Conservation (phyloP, 2,113 vertebrate genomes). For the Sorex fumeus region DNA sequence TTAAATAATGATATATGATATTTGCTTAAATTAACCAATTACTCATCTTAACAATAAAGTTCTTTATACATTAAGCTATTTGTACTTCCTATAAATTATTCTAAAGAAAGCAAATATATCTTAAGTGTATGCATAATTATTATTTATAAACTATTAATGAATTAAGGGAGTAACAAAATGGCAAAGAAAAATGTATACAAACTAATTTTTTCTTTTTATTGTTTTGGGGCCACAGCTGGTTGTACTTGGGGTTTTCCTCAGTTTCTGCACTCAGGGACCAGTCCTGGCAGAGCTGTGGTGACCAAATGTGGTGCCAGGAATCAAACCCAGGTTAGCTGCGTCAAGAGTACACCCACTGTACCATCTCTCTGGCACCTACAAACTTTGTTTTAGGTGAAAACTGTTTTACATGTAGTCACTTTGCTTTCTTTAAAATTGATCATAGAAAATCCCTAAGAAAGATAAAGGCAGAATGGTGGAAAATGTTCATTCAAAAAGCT, state of each 20-base stretch:
- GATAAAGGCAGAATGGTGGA: neutral
- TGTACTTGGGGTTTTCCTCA: too few relatives aligned
- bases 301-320: too few relatives aligned
- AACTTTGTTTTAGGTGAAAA: constrained; percentile 46
- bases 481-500: neutral
- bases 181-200: constrained; percentile 32
- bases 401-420: too few relatives aligned
- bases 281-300: too few relatives aligned
- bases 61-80: neutral
- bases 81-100: constrained; percentile 24
- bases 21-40: constrained; percentile 37
- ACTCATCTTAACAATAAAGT: constrained; percentile 2
- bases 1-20: neutral
- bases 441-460: constrained; percentile 2
- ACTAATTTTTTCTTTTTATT: neutral
- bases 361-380: too few relatives aligned
- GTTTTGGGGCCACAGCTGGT: too few relatives aligned
- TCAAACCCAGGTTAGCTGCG: too few relatives aligned
- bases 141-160: constrained; percentile 15
- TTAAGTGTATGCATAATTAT: constrained; percentile 20
- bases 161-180: constrained; percentile 12
- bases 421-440: constrained; percentile 52
- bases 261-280: too few relatives aligned
- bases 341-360: too few relatives aligned
- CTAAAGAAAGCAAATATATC: neutral